These are phyloP conservation scores for Actenoides lindsayi DNA, from an alignment of 2,113 vertebrate species.

Conservation along the genomic window DNA sequence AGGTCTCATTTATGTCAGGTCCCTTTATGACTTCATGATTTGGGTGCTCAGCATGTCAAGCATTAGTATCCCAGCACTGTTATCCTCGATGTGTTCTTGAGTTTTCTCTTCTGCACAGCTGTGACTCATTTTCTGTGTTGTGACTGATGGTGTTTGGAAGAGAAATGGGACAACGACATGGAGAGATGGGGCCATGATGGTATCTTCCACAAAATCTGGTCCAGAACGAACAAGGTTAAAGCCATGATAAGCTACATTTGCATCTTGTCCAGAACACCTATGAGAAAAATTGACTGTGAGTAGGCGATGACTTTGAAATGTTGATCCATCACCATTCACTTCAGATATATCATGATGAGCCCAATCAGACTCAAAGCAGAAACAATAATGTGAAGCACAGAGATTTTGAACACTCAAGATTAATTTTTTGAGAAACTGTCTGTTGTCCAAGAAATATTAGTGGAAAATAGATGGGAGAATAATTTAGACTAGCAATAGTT, in stretches of 20 bases:
- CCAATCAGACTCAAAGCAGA: neutral
- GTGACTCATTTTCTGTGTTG: neutral
- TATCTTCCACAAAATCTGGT: neutral
- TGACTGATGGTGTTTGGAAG: neutral
- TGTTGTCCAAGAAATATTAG: neutral
- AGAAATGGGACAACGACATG: accelerated
- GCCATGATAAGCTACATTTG: neutral
- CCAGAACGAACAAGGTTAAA: neutral
- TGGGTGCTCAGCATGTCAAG: neutral
- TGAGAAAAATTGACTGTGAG: neutral
- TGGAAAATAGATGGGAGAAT: neutral
- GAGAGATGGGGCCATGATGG: neutral
- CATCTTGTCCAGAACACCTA: neutral
- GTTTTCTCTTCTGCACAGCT: neutral
- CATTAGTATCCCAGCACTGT: neutral
- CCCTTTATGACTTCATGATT: neutral
- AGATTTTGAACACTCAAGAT: neutral
- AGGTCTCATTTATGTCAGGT: neutral
- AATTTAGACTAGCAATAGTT: neutral
- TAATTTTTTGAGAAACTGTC: neutral
- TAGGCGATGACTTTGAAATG: neutral
- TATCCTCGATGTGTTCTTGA: neutral
- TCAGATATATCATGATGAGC: neutral
- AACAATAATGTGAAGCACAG: neutral
- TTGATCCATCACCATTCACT: neutral